phyloP scores from a whole-genome alignment of 2,113 vertebrate species.

The Pongo abelii region DNA sequence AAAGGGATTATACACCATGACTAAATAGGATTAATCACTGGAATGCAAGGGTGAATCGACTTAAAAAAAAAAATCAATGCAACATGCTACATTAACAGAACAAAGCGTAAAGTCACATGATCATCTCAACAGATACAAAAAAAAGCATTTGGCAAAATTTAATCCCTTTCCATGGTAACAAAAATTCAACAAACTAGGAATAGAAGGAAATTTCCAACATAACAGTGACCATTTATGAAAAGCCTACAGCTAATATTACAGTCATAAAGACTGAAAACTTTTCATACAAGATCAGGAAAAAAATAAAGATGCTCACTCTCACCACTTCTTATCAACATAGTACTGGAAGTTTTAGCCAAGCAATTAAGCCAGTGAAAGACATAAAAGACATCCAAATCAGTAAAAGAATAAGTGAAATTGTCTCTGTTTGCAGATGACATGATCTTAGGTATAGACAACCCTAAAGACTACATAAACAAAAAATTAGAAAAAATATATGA shows the following conservation, averaged over 20 bases:
- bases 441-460: neutral
- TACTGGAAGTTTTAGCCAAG: neutral
- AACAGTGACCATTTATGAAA: neutral
- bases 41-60: neutral
- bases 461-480: neutral
- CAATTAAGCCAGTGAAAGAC: neutral
- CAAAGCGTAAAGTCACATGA: neutral
- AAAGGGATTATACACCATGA: neutral
- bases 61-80: neutral
- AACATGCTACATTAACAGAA: neutral
- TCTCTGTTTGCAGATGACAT: neutral
- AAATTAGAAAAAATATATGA: neutral
- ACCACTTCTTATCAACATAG: neutral
- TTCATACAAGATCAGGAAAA: neutral
- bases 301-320: neutral
- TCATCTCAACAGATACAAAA: neutral
- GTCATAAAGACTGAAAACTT: neutral
- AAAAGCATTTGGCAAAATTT: neutral
- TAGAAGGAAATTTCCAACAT: neutral
- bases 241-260: neutral
- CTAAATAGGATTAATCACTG: neutral
- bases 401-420: neutral
- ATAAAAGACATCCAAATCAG: neutral
- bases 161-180: neutral
- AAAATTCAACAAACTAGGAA: neutral